phyloP scores from a whole-genome alignment of 2,888 invertebrate genomes.

The Uloborus plumipes region DNA sequence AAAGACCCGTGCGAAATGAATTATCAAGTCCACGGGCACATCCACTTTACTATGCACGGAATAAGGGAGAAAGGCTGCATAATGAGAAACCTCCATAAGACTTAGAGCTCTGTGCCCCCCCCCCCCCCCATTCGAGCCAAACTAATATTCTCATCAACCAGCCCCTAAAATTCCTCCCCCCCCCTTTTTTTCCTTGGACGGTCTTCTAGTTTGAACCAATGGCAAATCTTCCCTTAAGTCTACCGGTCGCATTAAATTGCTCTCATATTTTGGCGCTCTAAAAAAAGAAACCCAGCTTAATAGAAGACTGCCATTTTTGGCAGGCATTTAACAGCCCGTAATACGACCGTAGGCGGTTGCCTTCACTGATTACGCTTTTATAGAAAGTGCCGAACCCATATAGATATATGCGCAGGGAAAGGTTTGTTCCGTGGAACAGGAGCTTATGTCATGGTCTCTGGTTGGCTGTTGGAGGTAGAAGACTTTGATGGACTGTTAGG shows the following conservation, averaged over 20 bases:
- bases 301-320: slow-evolving; percentile 60
- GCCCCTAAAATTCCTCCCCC: background rate
- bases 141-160: slow-evolving; percentile 36
- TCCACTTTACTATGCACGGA: background rate
- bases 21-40: background rate
- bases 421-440: slow-evolving; percentile 6
- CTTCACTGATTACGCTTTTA: slow-evolving; percentile 59
- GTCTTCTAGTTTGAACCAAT: slow-evolving; percentile 34
- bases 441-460: slow-evolving; percentile 12
- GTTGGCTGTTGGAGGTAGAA: no score
- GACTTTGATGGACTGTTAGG: no score
- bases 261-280: slow-evolving; percentile 45
- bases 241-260: slow-evolving; percentile 54
- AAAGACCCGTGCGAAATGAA: slow-evolving; percentile 10
- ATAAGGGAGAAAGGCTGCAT: slow-evolving; percentile 14
- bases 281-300: slow-evolving; percentile 37
- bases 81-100: slow-evolving; percentile 18
- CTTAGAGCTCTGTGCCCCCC: no score
- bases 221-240: slow-evolving; percentile 40
- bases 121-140: background rate
- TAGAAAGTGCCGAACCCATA: slow-evolving; percentile 25
- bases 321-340: slow-evolving; percentile 62
- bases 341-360: slow-evolving; percentile 54
- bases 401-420: background rate
- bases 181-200: slow-evolving; percentile 4